Evolutionary conservation across 1,140 invertebrate species (phyloP), one percentile per base, ranked within the genome.

Genomic region (Harlomillsia oculata): DNA sequence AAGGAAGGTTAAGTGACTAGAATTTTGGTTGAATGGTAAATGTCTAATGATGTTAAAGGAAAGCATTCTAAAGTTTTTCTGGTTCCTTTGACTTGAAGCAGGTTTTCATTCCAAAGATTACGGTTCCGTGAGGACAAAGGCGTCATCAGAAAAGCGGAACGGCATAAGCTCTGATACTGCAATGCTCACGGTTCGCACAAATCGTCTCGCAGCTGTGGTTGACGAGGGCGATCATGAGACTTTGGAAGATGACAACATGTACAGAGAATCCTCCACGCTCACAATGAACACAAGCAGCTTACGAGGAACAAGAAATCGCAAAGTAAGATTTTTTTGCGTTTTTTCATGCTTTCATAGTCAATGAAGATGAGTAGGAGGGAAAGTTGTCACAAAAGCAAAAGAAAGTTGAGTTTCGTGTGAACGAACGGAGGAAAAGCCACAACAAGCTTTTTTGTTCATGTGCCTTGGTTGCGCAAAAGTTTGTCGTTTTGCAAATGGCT

Each of bases 61-160:
- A n/a, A n/a, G n/a, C n/a, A n/a, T n/a, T n/a, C n/a, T n/a, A n/a
- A n/a, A n/a, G n/a, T n/a, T n/a, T n/a, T n/a, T n/a, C n/a, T n/a
- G n/a, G n/a, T n/a, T n/a, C n/a, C 20, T 46, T 1, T 30, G 6
- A 20, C 11, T 16, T 11, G 20, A 8, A 8, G 32, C 26, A 60
- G 53, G 53, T 34, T 16, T 56, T 16, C 60, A 62, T 51, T 57
- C 50, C 46, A 58, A 55, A 39, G 58, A 54, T 52, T 62, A 63
- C 32, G 61, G 61, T 9, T 59, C 61, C 0, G 46, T 51, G 37
- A 32, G 44, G 3, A 56, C 25, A 14, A 53, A 25, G 20, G 23
- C 21, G 26, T 49, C 30, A 3, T n/a, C 21, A 5, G 25, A 29
- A 45, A 45, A 45, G 2, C 11, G 28, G 36, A 25, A 51, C 25